Evolutionary conservation across 2,797 vertebrate species (phyloP), one percentile per base, ranked within the genome.

Genomic region (Rachycentron canadum): DNA sequence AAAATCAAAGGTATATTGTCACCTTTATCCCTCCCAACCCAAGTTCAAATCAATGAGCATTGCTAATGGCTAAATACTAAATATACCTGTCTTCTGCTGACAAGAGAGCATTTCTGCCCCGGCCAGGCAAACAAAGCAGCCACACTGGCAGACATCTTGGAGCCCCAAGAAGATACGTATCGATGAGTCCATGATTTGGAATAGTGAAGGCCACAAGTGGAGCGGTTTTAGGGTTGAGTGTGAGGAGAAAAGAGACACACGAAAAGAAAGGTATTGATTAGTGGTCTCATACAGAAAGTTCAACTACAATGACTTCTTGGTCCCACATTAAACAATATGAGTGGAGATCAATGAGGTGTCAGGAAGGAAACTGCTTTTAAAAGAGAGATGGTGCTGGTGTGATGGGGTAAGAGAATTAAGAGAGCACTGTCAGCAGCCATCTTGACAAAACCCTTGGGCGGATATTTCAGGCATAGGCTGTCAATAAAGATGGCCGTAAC

Each of bases 41-140:
- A 62, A 78, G 79, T 65, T 87, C 62, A 76, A 80, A 90, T 91
- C 90, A 86, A 91, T 93, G 81, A 67, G 70, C 14, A 26, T 74
- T 81, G 86, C 64, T 81, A 68, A 83, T 86, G 74, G 83, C 85
- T 85, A 82, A 86, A 89, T 86, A 77, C 85, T 92, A 91, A 92
- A 91, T 90, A 90, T 90, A 92, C 81, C 74, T 76, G 69, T 86
- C 71, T 67, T 32, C 43, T 69, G 49, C 57, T 26, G 63, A 66
- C 70, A 70, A 57, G 76, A 55, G 69, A 74, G 64, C 45, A 68
- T 73, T 88, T 86, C 64, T 76, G 78, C 25, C n/a, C 73, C 77
- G 69, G 47, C 56, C 6, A 0, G 28, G 43, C 43, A 55, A 40
- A 70, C 25, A 53, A 74, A 83, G 81, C 47, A 55, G 58, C 68